These are phyloP conservation scores for Brachypodius melanocephalos DNA, from an alignment of 2,113 vertebrate species.

Conservation along the genomic window DNA sequence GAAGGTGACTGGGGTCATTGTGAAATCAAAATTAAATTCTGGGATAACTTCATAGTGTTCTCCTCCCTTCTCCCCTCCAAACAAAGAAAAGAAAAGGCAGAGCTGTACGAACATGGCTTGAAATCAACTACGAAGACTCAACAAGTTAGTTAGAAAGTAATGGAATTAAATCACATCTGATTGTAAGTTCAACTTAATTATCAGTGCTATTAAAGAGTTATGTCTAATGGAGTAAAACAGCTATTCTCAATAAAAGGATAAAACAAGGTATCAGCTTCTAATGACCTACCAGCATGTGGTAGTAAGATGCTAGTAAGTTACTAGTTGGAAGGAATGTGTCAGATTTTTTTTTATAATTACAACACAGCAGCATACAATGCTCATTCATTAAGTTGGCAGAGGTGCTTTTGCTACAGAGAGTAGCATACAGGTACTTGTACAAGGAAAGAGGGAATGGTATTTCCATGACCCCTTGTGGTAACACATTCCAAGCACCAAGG, in stretches of 20 bases:
- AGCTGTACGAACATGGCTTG: conserved; percentile 55
- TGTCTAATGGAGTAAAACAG: conserved; percentile 14
- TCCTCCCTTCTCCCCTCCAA: neutral
- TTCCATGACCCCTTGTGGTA: conserved; percentile 60
- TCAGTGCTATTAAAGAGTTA: conserved; percentile 49
- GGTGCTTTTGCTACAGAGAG: conserved; percentile 45
- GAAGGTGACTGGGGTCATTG: neutral
- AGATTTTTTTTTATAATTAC: conserved; percentile 62
- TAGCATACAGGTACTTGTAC: conserved; percentile 49
- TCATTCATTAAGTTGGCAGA: conserved; percentile 61
- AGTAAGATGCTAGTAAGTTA: conserved; percentile 57
- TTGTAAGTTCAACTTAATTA: conserved; percentile 52
- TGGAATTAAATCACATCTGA: conserved; percentile 50
- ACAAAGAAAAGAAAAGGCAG: neutral
- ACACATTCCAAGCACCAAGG: conserved; percentile 68
- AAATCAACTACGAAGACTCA: conserved; percentile 33
- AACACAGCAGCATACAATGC: conserved; percentile 66
- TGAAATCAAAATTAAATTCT: neutral
- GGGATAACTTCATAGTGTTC: conserved; percentile 32
- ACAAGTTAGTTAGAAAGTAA: conserved; percentile 30
- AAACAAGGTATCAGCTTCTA: conserved; percentile 55
- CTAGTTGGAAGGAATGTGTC: conserved; percentile 71
- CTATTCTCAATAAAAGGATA: conserved; percentile 46
- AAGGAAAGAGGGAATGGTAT: conserved; percentile 59
- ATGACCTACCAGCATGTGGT: conserved; percentile 48